These are phyloP conservation scores for Hydrocynus forskahlii DNA, from an alignment of 2,797 vertebrate species.

Conservation along the genomic window DNA sequence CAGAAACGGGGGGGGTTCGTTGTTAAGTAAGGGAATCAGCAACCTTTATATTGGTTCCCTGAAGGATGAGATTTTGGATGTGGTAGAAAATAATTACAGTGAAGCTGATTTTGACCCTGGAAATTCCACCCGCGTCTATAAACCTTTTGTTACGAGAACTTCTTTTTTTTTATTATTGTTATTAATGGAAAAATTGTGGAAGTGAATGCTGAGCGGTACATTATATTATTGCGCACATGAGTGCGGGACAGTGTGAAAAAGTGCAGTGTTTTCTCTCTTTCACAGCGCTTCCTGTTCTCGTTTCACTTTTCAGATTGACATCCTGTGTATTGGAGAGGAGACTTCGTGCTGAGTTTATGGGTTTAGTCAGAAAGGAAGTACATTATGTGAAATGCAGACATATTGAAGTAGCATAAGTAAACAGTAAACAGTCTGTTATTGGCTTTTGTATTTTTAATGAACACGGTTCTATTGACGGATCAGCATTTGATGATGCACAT, in stretches of 20 bases:
- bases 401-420: neutral
- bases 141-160: neutral
- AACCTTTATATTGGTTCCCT: neutral
- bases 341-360: neutral
- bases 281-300: slow-evolving; percentile 38
- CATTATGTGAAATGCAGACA: slow-evolving; percentile 24
- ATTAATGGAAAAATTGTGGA: slow-evolving; percentile 2
- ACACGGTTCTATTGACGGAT: neutral
- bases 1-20: neutral
- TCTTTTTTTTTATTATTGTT: neutral
- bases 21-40: neutral
- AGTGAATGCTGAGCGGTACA: slow-evolving; percentile 1
- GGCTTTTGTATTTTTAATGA: neutral
- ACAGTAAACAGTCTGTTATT: neutral
- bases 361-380: slow-evolving; percentile 31
- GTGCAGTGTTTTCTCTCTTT: slow-evolving; percentile 29
- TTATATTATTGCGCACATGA: neutral
- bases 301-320: slow-evolving; percentile 48
- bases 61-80: neutral
- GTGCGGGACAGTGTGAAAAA: slow-evolving; percentile 5
- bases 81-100: neutral
- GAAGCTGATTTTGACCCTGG: neutral
- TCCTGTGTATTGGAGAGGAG: slow-evolving; percentile 27
- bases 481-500: neutral
- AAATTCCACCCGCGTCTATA: neutral